Evolutionary conservation across 2,797 vertebrate species (phyloP).

Genomic region (Poeciliopsis turneri): DNA sequence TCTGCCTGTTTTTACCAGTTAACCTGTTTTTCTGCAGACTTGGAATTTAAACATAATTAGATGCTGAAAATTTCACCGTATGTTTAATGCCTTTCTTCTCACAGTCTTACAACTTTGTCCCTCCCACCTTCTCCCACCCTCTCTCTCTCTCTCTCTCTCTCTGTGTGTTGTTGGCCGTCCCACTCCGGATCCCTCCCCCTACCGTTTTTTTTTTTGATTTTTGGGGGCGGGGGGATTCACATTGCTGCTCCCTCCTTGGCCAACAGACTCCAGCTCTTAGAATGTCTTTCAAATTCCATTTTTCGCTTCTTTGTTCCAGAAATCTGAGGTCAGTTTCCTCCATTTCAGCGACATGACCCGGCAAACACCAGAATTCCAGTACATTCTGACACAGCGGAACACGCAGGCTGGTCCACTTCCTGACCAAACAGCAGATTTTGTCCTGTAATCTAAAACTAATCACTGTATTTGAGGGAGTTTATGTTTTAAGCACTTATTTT

Average conservation of each 20-base stretch:
- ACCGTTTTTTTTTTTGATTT: conserved; percentile 17
- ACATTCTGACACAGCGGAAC: background rate
- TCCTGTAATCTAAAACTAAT: background rate
- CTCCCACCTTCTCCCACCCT: conserved; percentile 18
- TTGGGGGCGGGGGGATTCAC: background rate
- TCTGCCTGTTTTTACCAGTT: background rate
- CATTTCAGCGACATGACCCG: background rate
- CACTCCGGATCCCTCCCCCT: conserved; percentile 30
- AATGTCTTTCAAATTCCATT: background rate
- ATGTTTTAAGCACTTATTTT: background rate
- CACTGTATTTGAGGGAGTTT: background rate
- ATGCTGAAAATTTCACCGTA: conserved; percentile 12
- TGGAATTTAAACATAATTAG: conserved; percentile 12
- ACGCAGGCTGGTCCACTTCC: background rate
- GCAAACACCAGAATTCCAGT: background rate
- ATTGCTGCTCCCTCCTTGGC: conserved; percentile 29
- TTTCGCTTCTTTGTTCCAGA: conserved; percentile 26
- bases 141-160: conserved; percentile 19
- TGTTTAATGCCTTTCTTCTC: conserved; percentile 24
- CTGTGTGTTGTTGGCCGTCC: conserved; percentile 39
- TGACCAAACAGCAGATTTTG: background rate
- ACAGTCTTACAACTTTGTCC: background rate
- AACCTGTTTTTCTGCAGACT: conserved; percentile 9
- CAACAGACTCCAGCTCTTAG: conserved; percentile 4
- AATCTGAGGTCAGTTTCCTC: background rate